phyloP scores from a whole-genome alignment of 2,888 invertebrate genomes.

The Bimastos eiseni region DNA sequence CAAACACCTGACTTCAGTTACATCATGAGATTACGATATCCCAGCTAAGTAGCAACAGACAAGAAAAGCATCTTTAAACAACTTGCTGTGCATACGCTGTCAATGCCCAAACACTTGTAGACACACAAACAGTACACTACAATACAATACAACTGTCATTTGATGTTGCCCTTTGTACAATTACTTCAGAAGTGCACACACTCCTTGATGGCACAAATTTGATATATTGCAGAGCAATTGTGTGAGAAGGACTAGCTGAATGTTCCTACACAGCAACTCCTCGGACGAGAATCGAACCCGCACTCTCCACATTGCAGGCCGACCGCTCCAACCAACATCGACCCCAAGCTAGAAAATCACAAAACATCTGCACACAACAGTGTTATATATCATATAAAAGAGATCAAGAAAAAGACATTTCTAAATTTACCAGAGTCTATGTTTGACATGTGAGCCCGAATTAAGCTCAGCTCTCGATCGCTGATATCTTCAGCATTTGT shows the following conservation, averaged over 20 bases:
- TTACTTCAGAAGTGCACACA: too few species aligned
- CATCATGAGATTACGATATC: too few species aligned
- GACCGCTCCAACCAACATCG: too few species aligned
- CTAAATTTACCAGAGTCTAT: not conserved
- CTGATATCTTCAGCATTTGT: not conserved
- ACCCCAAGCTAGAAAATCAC: too few species aligned
- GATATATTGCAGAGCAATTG: too few species aligned
- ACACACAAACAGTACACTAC: not conserved
- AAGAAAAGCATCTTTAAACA: not conserved
- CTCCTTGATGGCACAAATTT: too few species aligned
- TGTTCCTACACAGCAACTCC: too few species aligned
- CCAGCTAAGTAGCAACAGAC: not conserved
- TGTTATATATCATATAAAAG: not conserved
- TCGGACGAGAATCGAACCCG: too few species aligned
- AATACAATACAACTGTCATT: too few species aligned
- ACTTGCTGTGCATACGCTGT: not conserved
- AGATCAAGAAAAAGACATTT: not conserved
- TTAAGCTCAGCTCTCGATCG: slow-evolving; percentile 13
- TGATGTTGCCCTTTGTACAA: too few species aligned
- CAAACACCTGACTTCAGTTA: not conserved
- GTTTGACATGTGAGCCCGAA: not conserved
- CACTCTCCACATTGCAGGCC: too few species aligned
- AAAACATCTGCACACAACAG: not conserved
- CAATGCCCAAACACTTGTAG: not conserved
- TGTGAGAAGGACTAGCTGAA: too few species aligned